Evolutionary conservation across 2,113 vertebrate species (phyloP).

Genomic region (Vidua chalybeata): DNA sequence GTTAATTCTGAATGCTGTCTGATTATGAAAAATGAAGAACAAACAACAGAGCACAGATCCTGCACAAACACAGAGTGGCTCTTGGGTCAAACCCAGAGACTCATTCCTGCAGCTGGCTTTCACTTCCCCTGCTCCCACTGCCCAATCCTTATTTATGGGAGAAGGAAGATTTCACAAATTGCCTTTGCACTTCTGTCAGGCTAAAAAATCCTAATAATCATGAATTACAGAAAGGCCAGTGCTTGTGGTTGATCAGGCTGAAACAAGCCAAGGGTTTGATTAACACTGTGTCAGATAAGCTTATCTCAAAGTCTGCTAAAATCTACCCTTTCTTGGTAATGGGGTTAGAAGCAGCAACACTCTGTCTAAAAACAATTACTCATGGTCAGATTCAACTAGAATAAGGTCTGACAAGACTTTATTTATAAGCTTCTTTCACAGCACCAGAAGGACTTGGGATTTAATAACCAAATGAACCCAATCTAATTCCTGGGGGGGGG

Average conservation of each 20-base stretch:
- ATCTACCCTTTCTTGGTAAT: neutral
- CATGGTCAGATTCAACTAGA: neutral
- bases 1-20: neutral
- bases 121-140: neutral
- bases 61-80: neutral
- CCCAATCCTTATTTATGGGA: neutral
- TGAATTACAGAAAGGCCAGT: neutral
- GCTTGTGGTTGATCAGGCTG: neutral
- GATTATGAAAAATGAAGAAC: neutral
- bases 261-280: neutral
- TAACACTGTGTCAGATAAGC: neutral
- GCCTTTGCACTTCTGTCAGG: neutral
- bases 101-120: neutral
- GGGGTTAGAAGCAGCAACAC: neutral
- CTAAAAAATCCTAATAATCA: neutral
- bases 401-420: neutral
- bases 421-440: neutral
- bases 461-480: neutral
- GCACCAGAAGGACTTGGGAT: neutral
- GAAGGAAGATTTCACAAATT: neutral
- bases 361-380: neutral
- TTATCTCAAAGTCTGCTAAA: neutral
- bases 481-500: neutral
- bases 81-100: neutral
- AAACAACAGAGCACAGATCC: neutral